Evolutionary conservation across 2,888 invertebrate genomes (phyloP).

Genomic region (Therioaphis trifolii): DNA sequence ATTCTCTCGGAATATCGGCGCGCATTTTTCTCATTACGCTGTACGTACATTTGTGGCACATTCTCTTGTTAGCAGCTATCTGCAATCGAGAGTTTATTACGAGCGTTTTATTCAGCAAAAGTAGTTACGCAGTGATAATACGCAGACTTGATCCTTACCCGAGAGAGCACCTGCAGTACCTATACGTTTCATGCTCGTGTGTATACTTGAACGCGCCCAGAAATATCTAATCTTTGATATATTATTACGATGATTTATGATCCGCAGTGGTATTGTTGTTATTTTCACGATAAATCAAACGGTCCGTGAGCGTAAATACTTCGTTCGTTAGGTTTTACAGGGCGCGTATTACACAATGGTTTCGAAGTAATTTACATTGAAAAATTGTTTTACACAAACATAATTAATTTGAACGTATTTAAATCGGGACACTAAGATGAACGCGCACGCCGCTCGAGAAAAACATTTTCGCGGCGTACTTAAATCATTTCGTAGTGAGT

Average conservation of each 20-base stretch:
- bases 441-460: background rate
- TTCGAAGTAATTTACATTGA: conserved; percentile 10
- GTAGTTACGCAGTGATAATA: background rate
- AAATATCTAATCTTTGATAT: background rate
- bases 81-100: too few relatives aligned
- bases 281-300: conserved; percentile 28
- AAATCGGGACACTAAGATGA: background rate
- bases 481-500: conserved; percentile 18
- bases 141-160: too few relatives aligned
- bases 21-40: too few relatives aligned
- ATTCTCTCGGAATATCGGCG: too few relatives aligned
- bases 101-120: too few relatives aligned
- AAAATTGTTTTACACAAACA: conserved; percentile 30
- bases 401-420: conserved; percentile 25
- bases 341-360: background rate
- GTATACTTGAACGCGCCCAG: background rate
- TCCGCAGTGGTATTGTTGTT: background rate
- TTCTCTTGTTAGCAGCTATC: too few relatives aligned
- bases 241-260: conserved; percentile 24
- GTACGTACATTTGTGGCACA: too few relatives aligned
- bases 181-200: too few relatives aligned
- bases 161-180: too few relatives aligned
- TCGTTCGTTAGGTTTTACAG: background rate
- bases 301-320: background rate
- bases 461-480: conserved; percentile 7